These are phyloP conservation scores for Agrotis segetum DNA, from an alignment of 2,888 invertebrate genomes.

Conservation along the genomic window DNA sequence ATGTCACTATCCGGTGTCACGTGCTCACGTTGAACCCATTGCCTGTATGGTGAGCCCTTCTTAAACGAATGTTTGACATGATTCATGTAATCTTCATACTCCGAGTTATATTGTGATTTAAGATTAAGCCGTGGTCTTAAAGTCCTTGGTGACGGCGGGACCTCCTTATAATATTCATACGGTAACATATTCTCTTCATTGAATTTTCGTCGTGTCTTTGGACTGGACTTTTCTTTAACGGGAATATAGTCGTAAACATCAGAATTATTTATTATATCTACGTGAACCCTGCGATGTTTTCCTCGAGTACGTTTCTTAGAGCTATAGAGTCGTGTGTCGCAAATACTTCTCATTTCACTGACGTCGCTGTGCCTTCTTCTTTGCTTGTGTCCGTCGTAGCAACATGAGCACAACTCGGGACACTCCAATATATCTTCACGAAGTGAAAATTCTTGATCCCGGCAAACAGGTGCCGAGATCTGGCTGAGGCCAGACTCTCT, in stretches of 20 bases:
- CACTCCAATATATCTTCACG: conserved; percentile 72
- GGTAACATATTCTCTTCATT: conserved; percentile 71
- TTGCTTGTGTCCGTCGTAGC: conserved; percentile 65
- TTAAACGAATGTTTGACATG: conserved; percentile 51
- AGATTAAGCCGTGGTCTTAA: conserved; percentile 83
- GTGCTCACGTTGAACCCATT: conserved; percentile 53
- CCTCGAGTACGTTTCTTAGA: conserved; percentile 70
- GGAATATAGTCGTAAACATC: conserved; percentile 83
- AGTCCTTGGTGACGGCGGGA: conserved; percentile 84
- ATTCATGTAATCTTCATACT: conserved; percentile 71
- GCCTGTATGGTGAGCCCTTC: conserved; percentile 58
- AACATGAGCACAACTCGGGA: conserved; percentile 79
- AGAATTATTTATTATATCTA: conserved; percentile 78
- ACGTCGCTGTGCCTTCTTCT: conserved; percentile 67
- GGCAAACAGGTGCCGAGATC: conserved; percentile 84
- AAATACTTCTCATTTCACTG: conserved; percentile 79
- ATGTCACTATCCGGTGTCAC: conserved; percentile 63
- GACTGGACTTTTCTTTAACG: conserved; percentile 85
- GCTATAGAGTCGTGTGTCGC: conserved; percentile 81
- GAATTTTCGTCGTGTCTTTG: conserved; percentile 81
- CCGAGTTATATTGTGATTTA: conserved; percentile 77
- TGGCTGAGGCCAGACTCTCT: conserved; percentile 81
- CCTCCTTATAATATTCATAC: conserved; percentile 78
- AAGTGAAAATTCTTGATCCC: conserved; percentile 78
- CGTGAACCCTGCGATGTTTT: conserved; percentile 66